Conservation (phyloP, 1,140 invertebrate genomes). For the Drosophila bocqueti region DNA sequence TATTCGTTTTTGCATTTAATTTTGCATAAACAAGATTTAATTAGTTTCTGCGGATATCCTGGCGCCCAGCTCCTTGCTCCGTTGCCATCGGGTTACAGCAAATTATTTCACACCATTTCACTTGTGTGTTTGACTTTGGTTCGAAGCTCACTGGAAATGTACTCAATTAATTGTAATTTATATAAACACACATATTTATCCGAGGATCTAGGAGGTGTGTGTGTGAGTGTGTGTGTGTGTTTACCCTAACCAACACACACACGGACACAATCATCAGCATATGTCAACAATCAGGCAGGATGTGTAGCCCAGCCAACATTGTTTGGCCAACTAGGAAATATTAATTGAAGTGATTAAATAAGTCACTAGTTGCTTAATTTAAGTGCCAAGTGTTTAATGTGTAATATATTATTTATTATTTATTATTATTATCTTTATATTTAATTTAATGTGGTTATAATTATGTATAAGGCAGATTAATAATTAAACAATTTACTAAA, state of each 20-base stretch:
- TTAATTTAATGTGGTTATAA: too few species aligned
- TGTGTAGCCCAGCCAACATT: slow-evolving; percentile 24
- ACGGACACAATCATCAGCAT: slow-evolving; percentile 43
- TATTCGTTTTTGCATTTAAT: slow-evolving; percentile 56
- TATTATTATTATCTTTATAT: too few species aligned
- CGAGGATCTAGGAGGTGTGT: not conserved
- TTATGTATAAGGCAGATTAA: too few species aligned
- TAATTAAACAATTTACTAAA: too few species aligned
- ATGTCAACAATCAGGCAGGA: slow-evolving; percentile 46
- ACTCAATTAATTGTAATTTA: slow-evolving; percentile 78
- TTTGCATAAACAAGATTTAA: slow-evolving; percentile 62
- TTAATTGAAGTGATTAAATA: slow-evolving; percentile 3
- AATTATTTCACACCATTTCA: slow-evolving; percentile 76
- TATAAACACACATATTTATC: slow-evolving; percentile 41
- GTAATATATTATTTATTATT: too few species aligned
- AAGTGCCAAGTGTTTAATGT: not conserved
- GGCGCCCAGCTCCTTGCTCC: slow-evolving; percentile 12
- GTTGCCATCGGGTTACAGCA: slow-evolving; percentile 21
- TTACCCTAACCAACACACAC: slow-evolving; percentile 8
- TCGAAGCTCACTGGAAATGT: slow-evolving; percentile 31
- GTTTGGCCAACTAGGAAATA: slow-evolving; percentile 15
- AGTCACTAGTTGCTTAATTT: not conserved
- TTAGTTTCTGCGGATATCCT: slow-evolving; percentile 60
- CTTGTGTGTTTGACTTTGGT: slow-evolving; percentile 47
- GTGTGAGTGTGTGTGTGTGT: not conserved